phyloP scores from a whole-genome alignment of 92 coral and sea anemone genomes.

The Isaurus tuberculatus region DNA sequence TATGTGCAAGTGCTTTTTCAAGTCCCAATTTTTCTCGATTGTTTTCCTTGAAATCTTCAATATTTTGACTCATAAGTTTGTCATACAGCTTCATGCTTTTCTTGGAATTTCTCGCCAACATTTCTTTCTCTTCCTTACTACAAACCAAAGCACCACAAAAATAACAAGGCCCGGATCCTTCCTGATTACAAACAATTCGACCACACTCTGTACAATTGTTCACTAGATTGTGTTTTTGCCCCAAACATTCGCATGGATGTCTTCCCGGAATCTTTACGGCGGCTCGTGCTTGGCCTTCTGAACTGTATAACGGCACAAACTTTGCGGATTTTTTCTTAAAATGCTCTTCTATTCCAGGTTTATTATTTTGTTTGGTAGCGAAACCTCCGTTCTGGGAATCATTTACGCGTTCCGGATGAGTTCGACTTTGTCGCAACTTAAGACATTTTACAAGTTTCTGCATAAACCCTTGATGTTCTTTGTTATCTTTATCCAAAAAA shows the following conservation, averaged over 20 bases:
- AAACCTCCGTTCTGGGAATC: constrained; percentile 6
- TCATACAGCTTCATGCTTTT: constrained; percentile 84
- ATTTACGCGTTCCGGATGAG: neutral
- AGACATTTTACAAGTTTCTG: constrained; percentile 59
- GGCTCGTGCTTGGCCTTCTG: constrained; percentile 89
- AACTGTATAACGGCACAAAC: constrained; percentile 90
- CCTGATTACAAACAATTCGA: constrained; percentile 92
- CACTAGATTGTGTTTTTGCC: constrained; percentile 85
- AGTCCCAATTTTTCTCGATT: constrained; percentile 61
- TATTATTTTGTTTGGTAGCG: constrained; percentile 14
- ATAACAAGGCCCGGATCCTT: constrained; percentile 97
- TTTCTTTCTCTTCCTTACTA: constrained; percentile 83
- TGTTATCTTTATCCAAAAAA: constrained; percentile 71
- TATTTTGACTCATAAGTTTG: constrained; percentile 74
- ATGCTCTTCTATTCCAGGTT: constrained; percentile 49
- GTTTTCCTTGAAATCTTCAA: constrained; percentile 35
- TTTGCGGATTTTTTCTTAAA: constrained; percentile 77
- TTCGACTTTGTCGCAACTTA: constrained; percentile 33
- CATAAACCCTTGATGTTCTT: constrained; percentile 68
- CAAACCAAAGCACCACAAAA: constrained; percentile 97
- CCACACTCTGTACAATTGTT: constrained; percentile 96
- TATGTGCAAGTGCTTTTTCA: constrained; percentile 89
- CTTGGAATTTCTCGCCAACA: constrained; percentile 89
- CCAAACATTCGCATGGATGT: constrained; percentile 95
- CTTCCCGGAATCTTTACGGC: constrained; percentile 95